Evolutionary conservation across 2,797 vertebrate genomes (phyloP).

Genomic region (Tiaroga cobitis): DNA sequence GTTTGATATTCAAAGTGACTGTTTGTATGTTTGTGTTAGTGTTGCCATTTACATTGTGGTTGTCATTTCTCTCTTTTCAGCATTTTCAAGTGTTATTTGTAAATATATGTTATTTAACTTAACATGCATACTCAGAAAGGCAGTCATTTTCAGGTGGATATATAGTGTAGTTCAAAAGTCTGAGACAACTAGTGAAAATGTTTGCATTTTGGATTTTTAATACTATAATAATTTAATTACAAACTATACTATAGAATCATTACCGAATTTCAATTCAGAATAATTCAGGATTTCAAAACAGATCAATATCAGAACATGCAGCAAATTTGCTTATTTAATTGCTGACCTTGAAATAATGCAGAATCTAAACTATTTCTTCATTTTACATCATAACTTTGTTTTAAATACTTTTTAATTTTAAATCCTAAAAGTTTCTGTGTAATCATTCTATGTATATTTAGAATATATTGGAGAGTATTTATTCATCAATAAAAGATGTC

Average conservation of each 20-base stretch:
- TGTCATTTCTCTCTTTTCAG: not conserved
- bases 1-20: constrained; percentile 39
- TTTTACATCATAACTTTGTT: not conserved
- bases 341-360: not conserved
- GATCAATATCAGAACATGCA: not conserved
- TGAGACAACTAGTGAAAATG: not conserved
- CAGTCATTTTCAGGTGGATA: not conserved
- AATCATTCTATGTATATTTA: not conserved
- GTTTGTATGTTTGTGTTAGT: constrained; percentile 18
- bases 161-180: not conserved
- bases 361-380: not conserved
- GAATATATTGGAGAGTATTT: not conserved
- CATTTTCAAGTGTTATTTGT: constrained; percentile 20
- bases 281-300: not conserved
- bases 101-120: not conserved
- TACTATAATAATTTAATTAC: not conserved
- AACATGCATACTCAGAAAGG: not conserved
- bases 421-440: not conserved
- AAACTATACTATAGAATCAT: not conserved
- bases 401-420: not conserved
- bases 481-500: not conserved
- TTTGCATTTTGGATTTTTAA: not conserved
- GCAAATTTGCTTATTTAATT: not conserved
- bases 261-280: not conserved
- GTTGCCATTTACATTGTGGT: constrained; percentile 2